phyloP scores from a whole-genome alignment of 2,888 invertebrate species.

The Nomada fucata region DNA sequence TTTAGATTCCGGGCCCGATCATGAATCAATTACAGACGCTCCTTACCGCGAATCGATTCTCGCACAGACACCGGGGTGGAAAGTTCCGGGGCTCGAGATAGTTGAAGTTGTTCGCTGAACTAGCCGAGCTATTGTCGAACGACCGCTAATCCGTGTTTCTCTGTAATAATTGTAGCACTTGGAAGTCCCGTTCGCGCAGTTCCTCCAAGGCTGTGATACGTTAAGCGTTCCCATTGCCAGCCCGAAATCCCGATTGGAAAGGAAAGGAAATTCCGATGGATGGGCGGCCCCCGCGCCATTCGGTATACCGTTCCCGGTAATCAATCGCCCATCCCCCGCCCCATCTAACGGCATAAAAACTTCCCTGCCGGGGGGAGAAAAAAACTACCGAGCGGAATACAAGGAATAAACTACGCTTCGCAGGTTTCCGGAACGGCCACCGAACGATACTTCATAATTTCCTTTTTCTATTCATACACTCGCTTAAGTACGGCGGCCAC shows the following conservation, averaged over 20 bases:
- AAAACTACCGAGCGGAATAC: too few relatives aligned
- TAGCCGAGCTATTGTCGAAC: constrained; percentile 1
- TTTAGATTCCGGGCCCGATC: too few relatives aligned
- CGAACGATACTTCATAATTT: not conserved
- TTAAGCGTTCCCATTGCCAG: constrained; percentile 32
- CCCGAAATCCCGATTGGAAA: not conserved
- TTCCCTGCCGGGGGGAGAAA: too few relatives aligned
- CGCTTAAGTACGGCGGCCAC: not conserved
- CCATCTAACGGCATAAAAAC: too few relatives aligned
- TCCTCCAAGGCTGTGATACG: not conserved
- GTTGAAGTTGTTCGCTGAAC: constrained; percentile 32
- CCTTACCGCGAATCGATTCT: constrained; percentile 2
- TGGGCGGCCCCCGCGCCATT: too few relatives aligned
- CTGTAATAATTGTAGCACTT: constrained; percentile 33
- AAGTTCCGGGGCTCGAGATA: not conserved
- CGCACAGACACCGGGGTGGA: not conserved
- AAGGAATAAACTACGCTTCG: too few relatives aligned
- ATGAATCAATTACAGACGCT: constrained; percentile 12
- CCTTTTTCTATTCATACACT: not conserved
- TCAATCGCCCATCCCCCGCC: not conserved
- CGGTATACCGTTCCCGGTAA: not conserved
- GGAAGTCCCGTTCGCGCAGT: not conserved
- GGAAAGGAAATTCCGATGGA: not conserved
- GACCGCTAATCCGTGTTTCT: constrained; percentile 26
- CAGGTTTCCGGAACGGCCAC: too few relatives aligned